Evolutionary conservation across 2,888 invertebrate species (phyloP).

Genomic region (Phengaris alcon): DNA sequence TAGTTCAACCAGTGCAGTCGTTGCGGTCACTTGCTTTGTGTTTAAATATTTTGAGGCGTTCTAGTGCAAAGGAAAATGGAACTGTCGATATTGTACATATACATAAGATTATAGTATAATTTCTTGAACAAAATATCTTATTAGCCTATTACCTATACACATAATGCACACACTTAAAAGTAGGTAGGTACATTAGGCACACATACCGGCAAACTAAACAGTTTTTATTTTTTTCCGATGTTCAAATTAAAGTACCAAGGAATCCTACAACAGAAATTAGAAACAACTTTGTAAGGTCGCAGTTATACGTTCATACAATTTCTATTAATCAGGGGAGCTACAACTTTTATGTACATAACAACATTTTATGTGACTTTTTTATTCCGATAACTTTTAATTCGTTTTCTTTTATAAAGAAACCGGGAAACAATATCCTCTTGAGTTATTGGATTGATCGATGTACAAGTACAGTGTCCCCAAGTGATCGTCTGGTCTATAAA

Average conservation of each 20-base stretch:
- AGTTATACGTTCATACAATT: background rate
- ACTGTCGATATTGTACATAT: too few species aligned
- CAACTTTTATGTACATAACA: background rate
- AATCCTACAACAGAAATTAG: slow-evolving; percentile 1
- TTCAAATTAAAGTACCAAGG: background rate
- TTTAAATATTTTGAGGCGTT: too few species aligned
- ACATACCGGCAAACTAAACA: background rate
- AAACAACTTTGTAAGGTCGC: background rate
- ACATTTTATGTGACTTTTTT: background rate
- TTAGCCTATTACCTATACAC: too few species aligned
- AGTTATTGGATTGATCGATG: slow-evolving; percentile 17
- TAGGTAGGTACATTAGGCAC: too few species aligned
- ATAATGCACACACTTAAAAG: too few species aligned
- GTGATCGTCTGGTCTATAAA: slow-evolving; percentile 68
- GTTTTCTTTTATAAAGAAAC: background rate
- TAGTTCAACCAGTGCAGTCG: too few species aligned
- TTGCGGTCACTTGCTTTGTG: too few species aligned
- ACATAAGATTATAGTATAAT: too few species aligned
- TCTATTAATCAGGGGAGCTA: slow-evolving; percentile 19
- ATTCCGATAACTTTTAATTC: background rate
- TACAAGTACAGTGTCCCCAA: slow-evolving; percentile 37
- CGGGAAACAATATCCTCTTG: background rate
- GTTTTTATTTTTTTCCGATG: background rate
- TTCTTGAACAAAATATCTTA: too few species aligned
- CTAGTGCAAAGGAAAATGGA: too few species aligned